Evolutionary conservation across 2,113 vertebrate genomes (phyloP), one percentile per base, ranked within the genome.

Genomic region (Axis porcinus): DNA sequence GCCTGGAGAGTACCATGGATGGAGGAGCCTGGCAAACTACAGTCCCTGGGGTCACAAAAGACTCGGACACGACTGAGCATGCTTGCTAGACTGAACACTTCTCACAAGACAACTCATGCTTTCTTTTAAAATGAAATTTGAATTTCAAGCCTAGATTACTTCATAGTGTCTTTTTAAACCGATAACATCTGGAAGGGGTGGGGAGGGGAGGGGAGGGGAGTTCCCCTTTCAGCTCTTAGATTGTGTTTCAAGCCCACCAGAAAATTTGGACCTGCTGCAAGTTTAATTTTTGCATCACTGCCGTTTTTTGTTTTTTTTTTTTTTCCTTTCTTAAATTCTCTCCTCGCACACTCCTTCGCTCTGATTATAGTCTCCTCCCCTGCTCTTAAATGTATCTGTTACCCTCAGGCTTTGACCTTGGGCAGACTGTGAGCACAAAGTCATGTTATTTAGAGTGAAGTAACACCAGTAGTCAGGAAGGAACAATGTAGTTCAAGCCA

Each of bases 381-480:
- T 87, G 54, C 96, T 98, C 90, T 98, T 97, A 95, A 97, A 96
- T 87, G 96, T 12, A 90, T 91, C 98, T 98, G 92, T 97, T 98
- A 98, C 98, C 97, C 98, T 97, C 95, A 92, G 98, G 98, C 97
- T 98, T 93, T 98, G 98, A 98, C 98, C 98, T 98, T 96, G 95
- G 55, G 3, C 97, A 94, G 97, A 96, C 98, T 97, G 85, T 92
- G 95, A 98, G 98, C 98, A 95, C 97, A 97, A 92, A 98, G 98
- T 98, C 47, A 1, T 98, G 98, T 98, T 98, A 98, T 98, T 98
- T 98, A 95, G 97, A 99, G 98, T 97, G 98, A 98, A 98, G 98
- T 99, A 99, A 99, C 98, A 99, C 98, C 99, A 98, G 99, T 99
- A 99, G 99, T 98, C 98, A 98, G 99, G 98, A 99, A 99, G 98